These are phyloP conservation scores for Leucozona laternaria DNA, from an alignment of 2,888 invertebrate species.

Conservation along the genomic window DNA sequence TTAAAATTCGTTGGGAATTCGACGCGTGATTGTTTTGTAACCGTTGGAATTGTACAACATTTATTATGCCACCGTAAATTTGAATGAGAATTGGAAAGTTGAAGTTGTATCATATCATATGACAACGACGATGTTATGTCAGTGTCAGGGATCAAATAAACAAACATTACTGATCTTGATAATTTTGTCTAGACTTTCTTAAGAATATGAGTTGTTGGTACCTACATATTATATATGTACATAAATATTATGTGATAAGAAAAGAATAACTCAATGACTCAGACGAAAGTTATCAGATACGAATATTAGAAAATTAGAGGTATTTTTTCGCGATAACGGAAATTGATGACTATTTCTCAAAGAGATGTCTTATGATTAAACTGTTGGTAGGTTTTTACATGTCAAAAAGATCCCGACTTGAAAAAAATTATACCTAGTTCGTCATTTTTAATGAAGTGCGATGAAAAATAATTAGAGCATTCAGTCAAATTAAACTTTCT, in stretches of 20 bases:
- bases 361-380: too few species aligned
- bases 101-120: slow-evolving; percentile 23
- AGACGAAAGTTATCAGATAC: neutral
- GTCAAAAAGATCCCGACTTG: too few species aligned
- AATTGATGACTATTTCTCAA: neutral
- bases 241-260: neutral
- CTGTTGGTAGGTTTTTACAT: too few species aligned
- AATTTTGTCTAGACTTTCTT: slow-evolving; percentile 9
- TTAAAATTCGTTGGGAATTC: slow-evolving; percentile 21
- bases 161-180: neutral
- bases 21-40: slow-evolving; percentile 18
- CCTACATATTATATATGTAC: too few species aligned
- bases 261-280: neutral
- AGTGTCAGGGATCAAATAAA: slow-evolving; percentile 35
- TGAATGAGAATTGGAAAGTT: neutral
- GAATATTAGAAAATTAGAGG: neutral
- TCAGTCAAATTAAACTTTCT: too few species aligned
- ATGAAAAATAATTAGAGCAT: too few species aligned
- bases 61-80: neutral
- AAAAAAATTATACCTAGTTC: too few species aligned
- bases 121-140: neutral
- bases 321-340: neutral
- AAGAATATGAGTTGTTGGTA: neutral
- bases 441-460: too few species aligned
- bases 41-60: neutral